A percentile compares a stretch with the other conserved stretches of the same genome.
These are phyloP conservation scores for Monopterus albus DNA, from an alignment of 2,113 vertebrate genomes.

Conservation along the genomic window DNA sequence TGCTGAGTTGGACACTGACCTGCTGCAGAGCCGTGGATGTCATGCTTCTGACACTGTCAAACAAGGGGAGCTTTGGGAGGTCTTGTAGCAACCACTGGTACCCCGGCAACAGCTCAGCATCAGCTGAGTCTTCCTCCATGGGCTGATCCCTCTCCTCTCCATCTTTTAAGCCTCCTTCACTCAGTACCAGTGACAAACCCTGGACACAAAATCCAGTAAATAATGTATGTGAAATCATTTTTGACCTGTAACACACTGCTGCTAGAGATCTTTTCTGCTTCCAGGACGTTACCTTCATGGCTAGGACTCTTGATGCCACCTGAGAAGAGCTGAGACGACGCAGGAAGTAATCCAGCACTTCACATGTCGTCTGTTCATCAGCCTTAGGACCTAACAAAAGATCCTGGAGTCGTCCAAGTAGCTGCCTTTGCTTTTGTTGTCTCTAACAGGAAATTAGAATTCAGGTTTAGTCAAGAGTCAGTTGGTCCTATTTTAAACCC, in stretches of 20 bases:
- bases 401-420: constrained; percentile 94
- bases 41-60: constrained; percentile 90
- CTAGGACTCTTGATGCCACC: constrained; percentile 93
- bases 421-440: constrained; percentile 95
- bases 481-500: not conserved
- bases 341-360: constrained; percentile 98
- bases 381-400: constrained; percentile 93
- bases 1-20: constrained; percentile 73
- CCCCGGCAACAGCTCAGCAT: constrained; percentile 86
- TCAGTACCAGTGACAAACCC: constrained; percentile 95
- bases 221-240: not conserved
- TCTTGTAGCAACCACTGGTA: constrained; percentile 97
- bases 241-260: not conserved
- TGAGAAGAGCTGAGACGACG: constrained; percentile 95
- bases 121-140: constrained; percentile 91
- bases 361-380: constrained; percentile 95
- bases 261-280: not conserved
- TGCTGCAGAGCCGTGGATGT: constrained; percentile 94
- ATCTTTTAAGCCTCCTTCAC: constrained; percentile 89
- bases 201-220: constrained; percentile 67
- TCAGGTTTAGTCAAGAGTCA: constrained; percentile 1
- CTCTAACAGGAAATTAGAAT: constrained; percentile 81
- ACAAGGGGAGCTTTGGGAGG: constrained; percentile 91
- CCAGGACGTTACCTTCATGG: constrained; percentile 89
- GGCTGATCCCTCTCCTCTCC: constrained; percentile 92